Evolutionary conservation across 2,888 invertebrate species (phyloP), one percentile per base, ranked within the genome.

Genomic region (Agriopis marginaria): DNA sequence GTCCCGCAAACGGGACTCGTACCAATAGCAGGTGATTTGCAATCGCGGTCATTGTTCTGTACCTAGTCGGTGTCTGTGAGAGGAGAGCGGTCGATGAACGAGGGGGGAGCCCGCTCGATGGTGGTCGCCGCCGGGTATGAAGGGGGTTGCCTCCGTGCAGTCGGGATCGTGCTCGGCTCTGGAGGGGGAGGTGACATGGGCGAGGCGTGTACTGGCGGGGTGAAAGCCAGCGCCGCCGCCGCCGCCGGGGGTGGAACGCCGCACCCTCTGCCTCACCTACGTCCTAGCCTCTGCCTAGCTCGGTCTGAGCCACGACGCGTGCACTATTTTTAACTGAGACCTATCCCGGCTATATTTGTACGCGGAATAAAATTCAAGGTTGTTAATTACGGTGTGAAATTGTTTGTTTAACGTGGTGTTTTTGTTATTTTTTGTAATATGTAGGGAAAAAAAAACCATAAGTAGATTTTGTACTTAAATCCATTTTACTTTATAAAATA

Each of bases 271-370:
- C 32, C 53, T 63, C 58, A 63, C 56, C 59, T 45, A 53, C 53
- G 47, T 39, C 53, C 58, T 59, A 53, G 51, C 66, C 39, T 60
- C 51, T 40, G 68, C 47, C 63, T 68, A 64, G 63, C 42, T 68
- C 53, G 44, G 68, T 47, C 59, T 59, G 17, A 40, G 6, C 47
- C 42, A 23, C 42, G 56, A 45, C 75, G 77, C 77, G 76, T 71
- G 72, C 40, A 42, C 56, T 49, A 47, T 50, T 56, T 56, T 49
- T 73, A 66, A 54, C 42, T 12, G 7, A 45, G 32, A 45, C 23
- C 58, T 32, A 58, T 23, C 42, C 12, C 10, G 10, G 7, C 6
- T 54, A 54, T 50, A 17, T 39, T 54, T 54, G 54, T 42, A 11
- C 17, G 55, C 5, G 42, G 10, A 56, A 55, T 10, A 56, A 56